Conservation (phyloP, 1,140 invertebrate genomes). For the Conopomorpha cramerella region DNA sequence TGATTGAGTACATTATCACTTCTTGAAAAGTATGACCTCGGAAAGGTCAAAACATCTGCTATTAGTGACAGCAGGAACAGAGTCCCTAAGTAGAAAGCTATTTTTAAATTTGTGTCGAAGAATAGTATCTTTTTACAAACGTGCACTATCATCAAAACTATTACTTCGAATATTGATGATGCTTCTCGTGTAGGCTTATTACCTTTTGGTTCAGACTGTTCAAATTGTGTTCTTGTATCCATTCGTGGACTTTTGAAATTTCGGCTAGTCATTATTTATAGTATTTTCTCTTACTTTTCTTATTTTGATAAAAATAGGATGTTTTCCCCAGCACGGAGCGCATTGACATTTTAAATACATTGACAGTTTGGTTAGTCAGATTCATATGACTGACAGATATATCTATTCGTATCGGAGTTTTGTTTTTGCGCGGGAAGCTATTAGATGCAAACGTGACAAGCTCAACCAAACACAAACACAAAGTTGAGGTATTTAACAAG, state of each 20-base stretch:
- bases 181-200: slow-evolving; percentile 81
- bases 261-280: slow-evolving; percentile 34
- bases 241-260: slow-evolving; percentile 40
- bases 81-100: slow-evolving; percentile 79
- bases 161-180: slow-evolving; percentile 77
- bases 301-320: too few species aligned
- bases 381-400: too few species aligned
- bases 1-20: slow-evolving; percentile 89
- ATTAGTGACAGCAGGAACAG: slow-evolving; percentile 85
- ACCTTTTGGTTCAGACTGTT: slow-evolving; percentile 52
- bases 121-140: slow-evolving; percentile 86
- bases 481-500: too few species aligned
- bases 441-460: too few species aligned
- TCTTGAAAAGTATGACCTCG: slow-evolving; percentile 83
- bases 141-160: slow-evolving; percentile 83
- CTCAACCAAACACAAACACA: too few species aligned
- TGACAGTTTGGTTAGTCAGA: too few species aligned
- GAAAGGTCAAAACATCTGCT: slow-evolving; percentile 80
- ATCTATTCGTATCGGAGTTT: too few species aligned
- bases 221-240: slow-evolving; percentile 50
- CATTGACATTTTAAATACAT: too few species aligned
- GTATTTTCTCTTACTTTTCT: too few species aligned
- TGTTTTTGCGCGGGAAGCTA: too few species aligned
- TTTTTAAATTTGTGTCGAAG: slow-evolving; percentile 83
- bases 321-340: too few species aligned